Evolutionary conservation across 2,113 vertebrate species (phyloP).

Genomic region (Nycticryphes semicollaris): DNA sequence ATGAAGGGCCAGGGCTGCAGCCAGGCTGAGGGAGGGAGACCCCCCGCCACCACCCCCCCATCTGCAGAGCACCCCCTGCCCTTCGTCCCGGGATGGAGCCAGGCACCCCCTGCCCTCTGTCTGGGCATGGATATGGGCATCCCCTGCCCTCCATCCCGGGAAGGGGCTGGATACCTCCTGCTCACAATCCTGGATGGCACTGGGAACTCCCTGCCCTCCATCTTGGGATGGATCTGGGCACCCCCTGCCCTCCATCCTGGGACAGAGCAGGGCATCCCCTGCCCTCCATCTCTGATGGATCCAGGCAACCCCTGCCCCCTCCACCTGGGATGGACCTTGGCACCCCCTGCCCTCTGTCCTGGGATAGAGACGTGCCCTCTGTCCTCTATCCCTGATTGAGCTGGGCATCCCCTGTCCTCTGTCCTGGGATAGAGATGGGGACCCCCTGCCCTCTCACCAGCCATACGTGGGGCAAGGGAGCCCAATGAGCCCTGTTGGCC

Average conservation of each 20-base stretch:
- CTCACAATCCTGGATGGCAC: too few relatives aligned
- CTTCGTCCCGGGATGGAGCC: not conserved
- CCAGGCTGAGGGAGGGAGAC: too few relatives aligned
- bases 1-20: not conserved
- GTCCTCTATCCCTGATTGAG: too few relatives aligned
- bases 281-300: not conserved
- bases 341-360: too few relatives aligned
- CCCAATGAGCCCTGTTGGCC: not conserved
- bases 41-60: too few relatives aligned
- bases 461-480: accelerated
- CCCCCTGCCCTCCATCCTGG: not conserved
- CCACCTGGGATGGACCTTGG: too few relatives aligned
- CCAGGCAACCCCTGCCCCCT: not conserved
- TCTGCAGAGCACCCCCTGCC: too few relatives aligned
- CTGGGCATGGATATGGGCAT: not conserved
- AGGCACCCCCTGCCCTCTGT: not conserved
- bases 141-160: too few relatives aligned
- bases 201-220: too few relatives aligned
- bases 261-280: not conserved
- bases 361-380: not conserved
- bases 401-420: not conserved
- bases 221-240: not conserved
- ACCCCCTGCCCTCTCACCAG: too few relatives aligned
- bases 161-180: too few relatives aligned
- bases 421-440: too few relatives aligned